Evolutionary conservation across 92 coral and sea anemone genomes (phyloP).

Genomic region (Phymanthus crucifer): DNA sequence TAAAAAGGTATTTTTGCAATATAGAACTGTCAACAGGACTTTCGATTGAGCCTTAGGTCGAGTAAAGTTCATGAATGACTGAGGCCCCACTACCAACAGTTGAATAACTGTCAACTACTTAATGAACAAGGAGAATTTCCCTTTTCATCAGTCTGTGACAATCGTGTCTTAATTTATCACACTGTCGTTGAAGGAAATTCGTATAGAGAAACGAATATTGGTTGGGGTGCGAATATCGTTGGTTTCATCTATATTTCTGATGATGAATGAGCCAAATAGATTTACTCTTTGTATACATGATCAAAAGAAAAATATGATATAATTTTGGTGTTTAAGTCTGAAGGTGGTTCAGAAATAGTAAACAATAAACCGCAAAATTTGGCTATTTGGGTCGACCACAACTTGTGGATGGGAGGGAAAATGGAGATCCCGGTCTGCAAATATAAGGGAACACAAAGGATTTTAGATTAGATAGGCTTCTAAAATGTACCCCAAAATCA

Average conservation of each 20-base stretch:
- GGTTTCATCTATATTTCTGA: not conserved
- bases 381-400: conserved; percentile 33
- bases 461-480: not conserved
- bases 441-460: not conserved
- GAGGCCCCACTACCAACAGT: conserved; percentile 23
- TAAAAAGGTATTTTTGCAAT: conserved; percentile 9
- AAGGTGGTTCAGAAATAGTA: not conserved
- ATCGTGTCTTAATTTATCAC: not conserved
- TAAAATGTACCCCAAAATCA: not conserved
- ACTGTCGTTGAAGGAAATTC: not conserved
- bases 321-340: not conserved
- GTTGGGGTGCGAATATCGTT: not conserved
- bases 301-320: not conserved
- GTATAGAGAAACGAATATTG: not conserved
- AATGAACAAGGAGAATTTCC: conserved; percentile 69
- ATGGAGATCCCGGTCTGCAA: not conserved
- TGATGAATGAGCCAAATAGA: not conserved
- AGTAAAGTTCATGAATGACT: conserved; percentile 42
- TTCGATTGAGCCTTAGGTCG: conserved; percentile 30
- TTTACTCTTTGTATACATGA: not conserved
- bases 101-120: conserved; percentile 36
- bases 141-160: conserved; percentile 39
- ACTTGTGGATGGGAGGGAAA: conserved; percentile 23
- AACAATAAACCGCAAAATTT: conserved; percentile 20
- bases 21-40: conserved; percentile 13